Conservation (phyloP, 2,113 vertebrate species). For the Tricholaema leucomelas region DNA sequence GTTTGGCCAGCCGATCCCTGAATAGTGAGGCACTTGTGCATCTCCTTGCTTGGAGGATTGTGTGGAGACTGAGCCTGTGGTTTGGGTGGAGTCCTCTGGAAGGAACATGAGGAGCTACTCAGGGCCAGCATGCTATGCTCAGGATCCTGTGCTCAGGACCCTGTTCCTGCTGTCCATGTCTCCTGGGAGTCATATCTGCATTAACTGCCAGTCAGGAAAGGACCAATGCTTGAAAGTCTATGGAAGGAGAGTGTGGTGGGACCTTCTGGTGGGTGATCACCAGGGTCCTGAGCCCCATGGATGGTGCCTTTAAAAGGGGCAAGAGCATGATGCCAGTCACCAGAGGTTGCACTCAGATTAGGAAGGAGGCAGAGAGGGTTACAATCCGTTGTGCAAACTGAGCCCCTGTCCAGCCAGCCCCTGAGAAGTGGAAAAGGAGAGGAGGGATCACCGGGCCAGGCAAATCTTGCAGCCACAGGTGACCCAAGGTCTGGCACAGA, state of each 20-base stretch:
- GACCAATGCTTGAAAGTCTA: neutral
- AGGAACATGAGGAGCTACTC: neutral
- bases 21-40: neutral
- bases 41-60: neutral
- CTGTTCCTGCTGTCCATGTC: neutral
- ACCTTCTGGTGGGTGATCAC: neutral
- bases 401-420: neutral
- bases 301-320: neutral
- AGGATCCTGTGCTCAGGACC: neutral
- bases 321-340: neutral
- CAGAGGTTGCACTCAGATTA: neutral
- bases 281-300: neutral
- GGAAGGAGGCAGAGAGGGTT: neutral
- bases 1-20: neutral
- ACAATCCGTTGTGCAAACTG: neutral
- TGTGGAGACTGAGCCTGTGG: neutral
- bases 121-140: neutral
- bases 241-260: neutral
- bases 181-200: neutral
- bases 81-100: neutral
- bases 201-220: neutral
- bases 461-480: neutral
- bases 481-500: rapidly evolving
- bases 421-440: neutral
- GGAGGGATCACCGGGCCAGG: neutral